phyloP scores from a whole-genome alignment of 2,888 invertebrate genomes.

The Nomada fabriciana region DNA sequence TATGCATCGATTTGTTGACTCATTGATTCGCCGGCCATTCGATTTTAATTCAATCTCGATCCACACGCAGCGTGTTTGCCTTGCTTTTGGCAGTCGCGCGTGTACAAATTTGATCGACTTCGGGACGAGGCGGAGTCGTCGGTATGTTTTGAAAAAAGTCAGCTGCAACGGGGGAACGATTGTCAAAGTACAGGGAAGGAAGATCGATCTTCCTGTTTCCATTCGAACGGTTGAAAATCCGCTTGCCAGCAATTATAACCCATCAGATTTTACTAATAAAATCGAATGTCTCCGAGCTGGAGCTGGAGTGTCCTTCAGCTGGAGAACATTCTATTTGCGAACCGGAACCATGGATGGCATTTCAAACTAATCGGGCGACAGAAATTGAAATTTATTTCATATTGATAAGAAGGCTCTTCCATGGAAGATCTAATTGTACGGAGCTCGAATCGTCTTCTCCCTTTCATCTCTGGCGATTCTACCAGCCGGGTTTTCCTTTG shows the following conservation, averaged over 20 bases:
- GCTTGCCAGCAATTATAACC: not conserved
- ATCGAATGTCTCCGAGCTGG: too few species aligned
- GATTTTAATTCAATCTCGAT: slow-evolving; percentile 70
- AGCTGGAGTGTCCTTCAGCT: too few species aligned
- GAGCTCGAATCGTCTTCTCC: too few species aligned
- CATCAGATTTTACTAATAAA: not conserved
- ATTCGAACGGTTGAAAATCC: not conserved
- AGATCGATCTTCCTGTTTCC: too few species aligned
- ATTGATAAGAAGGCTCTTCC: too few species aligned
- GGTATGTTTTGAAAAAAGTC: not conserved
- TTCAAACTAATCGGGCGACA: too few species aligned
- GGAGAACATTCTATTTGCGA: too few species aligned
- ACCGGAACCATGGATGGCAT: too few species aligned
- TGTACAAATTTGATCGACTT: slow-evolving; percentile 65
- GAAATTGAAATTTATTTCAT: too few species aligned
- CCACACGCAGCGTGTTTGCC: slow-evolving; percentile 54
- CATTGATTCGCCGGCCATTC: slow-evolving; percentile 67
- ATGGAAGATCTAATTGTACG: too few species aligned
- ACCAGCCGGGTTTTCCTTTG: too few species aligned
- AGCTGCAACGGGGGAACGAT: not conserved
- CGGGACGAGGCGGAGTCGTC: not conserved
- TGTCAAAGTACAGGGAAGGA: not conserved
- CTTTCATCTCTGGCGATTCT: too few species aligned
- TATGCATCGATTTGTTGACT: slow-evolving; percentile 69
- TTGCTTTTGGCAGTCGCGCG: slow-evolving; percentile 66